Percentiles rank a stretch among this genome's conserved stretches.
Conservation (phyloP, 2,797 vertebrate genomes). For the Diceros bicornis region DNA sequence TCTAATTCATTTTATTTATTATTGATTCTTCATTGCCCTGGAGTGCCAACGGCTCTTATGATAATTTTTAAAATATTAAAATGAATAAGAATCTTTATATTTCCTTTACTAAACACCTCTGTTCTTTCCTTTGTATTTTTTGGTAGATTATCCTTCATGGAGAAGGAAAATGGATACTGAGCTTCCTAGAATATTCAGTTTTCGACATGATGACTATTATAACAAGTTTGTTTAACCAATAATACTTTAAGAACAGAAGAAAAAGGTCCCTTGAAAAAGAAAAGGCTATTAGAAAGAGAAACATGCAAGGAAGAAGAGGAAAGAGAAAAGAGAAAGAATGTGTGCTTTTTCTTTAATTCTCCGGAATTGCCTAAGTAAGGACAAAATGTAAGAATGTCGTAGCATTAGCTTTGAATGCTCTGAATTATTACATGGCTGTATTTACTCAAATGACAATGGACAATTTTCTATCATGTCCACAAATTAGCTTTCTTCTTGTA, state of each 20-base stretch:
- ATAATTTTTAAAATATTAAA: conserved; percentile 50
- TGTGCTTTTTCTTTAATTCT: neutral
- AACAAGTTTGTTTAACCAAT: conserved; percentile 19
- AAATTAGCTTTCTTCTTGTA: neutral
- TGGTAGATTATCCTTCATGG: neutral
- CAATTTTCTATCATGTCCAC: neutral
- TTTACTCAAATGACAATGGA: neutral
- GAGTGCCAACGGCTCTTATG: neutral
- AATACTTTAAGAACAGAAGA: neutral
- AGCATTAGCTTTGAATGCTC: neutral
- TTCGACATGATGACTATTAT: neutral
- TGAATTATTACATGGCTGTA: neutral
- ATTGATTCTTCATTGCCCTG: conserved; percentile 1
- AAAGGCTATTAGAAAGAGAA: neutral
- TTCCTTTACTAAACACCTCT: neutral
- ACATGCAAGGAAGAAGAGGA: neutral
- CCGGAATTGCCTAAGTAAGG: neutral
- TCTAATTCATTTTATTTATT: conserved; percentile 35
- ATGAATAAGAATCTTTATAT: neutral
- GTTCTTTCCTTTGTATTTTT: neutral
- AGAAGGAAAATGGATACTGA: neutral
- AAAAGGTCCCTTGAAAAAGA: neutral
- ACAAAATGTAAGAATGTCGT: neutral
- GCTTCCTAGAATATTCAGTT: neutral
- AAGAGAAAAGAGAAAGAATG: neutral